Evolutionary conservation across 2,888 invertebrate species (phyloP), one percentile per base, ranked within the genome.

Genomic region (Microctonus aethiopoides): DNA sequence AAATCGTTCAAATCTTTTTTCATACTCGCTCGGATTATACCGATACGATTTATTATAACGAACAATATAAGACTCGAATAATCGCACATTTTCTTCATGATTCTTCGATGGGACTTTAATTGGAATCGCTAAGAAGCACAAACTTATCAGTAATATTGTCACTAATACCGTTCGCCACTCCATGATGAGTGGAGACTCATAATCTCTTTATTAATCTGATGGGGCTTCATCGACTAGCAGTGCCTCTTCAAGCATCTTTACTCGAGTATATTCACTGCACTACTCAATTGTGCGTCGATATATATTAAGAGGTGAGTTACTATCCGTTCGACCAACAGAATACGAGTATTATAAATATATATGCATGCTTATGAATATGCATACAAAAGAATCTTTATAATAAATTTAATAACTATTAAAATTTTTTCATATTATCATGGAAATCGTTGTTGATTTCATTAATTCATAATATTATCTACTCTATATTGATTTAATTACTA

Each of bases 41-140:
- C 75, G 81, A 77, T 91, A 91, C 10, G 87, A 84, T 83, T 89
- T 91, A 72, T 90, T 89, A 74, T 87, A 90, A 54, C 83, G 83
- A 13, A 78, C 71, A 16, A 90, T 82, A 75, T 89, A 91, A 63
- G 83, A 81, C 70, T 87, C 76, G 80, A 91, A 91, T 29, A 87
- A 76, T 59, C 79, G 77, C n/a, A 83, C 77, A 68, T 87, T 81
- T 61, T 83, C 78, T 2, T 10, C 29, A 5, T 71, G 72, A 2
- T 71, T 79, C 51, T 82, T 78, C 0, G 84, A 82, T 46, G 81
- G 79, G n/a, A 87, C 80, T 76, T 83, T 83, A 60, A 89, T 85
- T 7, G 89, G 89, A 74, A 89, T 86, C 1, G 87, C 87, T 59
- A 88, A 83, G 77, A 88, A 88, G 62, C 87, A 84, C 41, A 89